A percentile compares a stretch with the other conserved stretches of the same genome.
Evolutionary conservation across 2,113 vertebrate genomes (phyloP).

Genomic region (Fregata magnificens): DNA sequence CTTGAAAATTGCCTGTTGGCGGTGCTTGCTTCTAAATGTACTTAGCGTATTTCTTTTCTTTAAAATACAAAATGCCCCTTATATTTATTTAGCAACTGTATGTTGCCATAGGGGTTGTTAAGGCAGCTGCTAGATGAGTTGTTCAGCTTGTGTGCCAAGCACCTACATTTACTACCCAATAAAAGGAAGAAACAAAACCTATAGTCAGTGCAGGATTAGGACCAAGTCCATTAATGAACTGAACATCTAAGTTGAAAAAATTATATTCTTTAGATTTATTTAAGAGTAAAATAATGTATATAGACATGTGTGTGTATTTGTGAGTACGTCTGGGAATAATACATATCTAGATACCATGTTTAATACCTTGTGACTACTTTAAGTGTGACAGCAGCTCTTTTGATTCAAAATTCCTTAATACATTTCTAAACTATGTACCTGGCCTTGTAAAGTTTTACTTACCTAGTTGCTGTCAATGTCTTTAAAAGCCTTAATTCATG

Average conservation of each 20-base stretch:
- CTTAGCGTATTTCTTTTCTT: accelerated
- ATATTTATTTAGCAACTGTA: background rate
- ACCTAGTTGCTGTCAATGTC: background rate
- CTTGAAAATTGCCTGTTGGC: accelerated
- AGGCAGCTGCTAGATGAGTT: background rate
- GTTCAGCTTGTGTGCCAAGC: background rate
- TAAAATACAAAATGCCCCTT: background rate
- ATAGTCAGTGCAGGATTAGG: background rate
- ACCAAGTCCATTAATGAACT: background rate
- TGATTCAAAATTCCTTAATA: background rate
- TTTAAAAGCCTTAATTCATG: background rate
- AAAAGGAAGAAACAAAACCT: background rate
- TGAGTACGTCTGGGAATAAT: background rate
- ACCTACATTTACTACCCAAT: background rate
- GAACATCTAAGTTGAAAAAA: background rate
- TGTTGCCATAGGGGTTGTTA: accelerated
- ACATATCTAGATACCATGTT: background rate
- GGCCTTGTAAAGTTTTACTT: background rate
- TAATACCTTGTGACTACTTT: background rate
- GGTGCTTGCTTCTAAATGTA: background rate
- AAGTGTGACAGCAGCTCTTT: background rate
- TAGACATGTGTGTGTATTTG: background rate
- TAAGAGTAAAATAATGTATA: background rate
- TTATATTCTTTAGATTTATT: background rate
- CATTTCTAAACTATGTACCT: background rate